phyloP scores from a whole-genome alignment of 64 coral and sea anemone genomes.

The Actinia tenebrosa region DNA sequence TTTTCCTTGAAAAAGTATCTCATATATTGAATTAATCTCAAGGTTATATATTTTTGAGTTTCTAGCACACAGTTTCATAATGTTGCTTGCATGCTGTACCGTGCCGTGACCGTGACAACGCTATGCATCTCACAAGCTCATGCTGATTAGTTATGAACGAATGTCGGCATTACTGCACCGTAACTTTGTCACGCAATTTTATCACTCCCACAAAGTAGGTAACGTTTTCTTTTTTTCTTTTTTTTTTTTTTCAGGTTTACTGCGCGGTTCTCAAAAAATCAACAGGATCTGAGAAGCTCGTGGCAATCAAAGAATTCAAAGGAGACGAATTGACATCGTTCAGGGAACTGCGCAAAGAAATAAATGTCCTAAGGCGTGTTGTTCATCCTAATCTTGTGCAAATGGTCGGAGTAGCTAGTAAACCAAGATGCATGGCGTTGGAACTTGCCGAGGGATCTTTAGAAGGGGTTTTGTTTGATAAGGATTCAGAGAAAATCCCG shows the following conservation, averaged over 20 bases:
- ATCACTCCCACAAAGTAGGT: background rate
- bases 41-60: too few species aligned
- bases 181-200: too few species aligned
- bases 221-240: background rate
- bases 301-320: constrained; percentile 40
- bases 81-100: too few species aligned
- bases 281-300: background rate
- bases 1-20: too few species aligned
- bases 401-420: constrained; percentile 42
- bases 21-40: too few species aligned
- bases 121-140: too few species aligned
- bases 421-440: constrained; percentile 19
- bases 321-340: constrained; percentile 16
- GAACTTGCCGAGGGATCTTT: constrained; percentile 35
- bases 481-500: background rate
- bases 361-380: constrained; percentile 46
- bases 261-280: constrained; percentile 5
- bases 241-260: background rate
- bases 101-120: too few species aligned
- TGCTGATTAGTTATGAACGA: too few species aligned
- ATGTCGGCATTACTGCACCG: too few species aligned
- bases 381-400: constrained; percentile 40
- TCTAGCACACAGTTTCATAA: too few species aligned
- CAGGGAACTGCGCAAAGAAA: constrained; percentile 49
- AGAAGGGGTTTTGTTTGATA: constrained; percentile 32